Percentiles rank a stretch among this genome's conserved stretches.
Evolutionary conservation across 2,113 vertebrate species (phyloP).

Genomic region (Saguinus midas): DNA sequence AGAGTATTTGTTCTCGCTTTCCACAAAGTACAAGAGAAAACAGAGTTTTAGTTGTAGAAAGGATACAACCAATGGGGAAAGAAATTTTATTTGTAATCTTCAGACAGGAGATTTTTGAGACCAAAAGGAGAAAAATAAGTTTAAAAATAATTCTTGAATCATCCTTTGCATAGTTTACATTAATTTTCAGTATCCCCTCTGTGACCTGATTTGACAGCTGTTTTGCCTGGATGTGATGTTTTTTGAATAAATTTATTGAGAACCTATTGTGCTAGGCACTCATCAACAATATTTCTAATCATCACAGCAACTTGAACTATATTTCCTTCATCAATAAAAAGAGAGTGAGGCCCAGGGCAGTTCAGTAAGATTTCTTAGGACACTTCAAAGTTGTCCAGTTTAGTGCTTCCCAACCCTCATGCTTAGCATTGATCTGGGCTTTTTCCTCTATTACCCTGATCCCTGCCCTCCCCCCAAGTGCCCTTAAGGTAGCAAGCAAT

Average conservation of each 20-base stretch:
- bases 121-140: neutral
- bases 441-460: neutral
- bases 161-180: neutral
- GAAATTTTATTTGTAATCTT: slow-evolving; percentile 23
- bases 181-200: slow-evolving; percentile 3
- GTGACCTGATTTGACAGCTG: neutral
- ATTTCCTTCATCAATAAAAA: slow-evolving; percentile 3
- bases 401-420: neutral
- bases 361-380: neutral
- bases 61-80: neutral
- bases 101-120: neutral
- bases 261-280: neutral
- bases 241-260: slow-evolving; percentile 9
- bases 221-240: neutral
- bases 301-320: neutral
- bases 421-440: neutral
- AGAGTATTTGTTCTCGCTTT: neutral
- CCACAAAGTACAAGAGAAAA: neutral
- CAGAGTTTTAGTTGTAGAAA: neutral
- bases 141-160: slow-evolving; percentile 27
- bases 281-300: neutral
- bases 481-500: neutral
- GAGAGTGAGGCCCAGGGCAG: neutral
- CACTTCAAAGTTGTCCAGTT: neutral
- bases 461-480: too few relatives aligned